Base-by-base conservation (phyloP, 2,797 vertebrate genomes). In the Falco novaeseelandiae region DNA sequence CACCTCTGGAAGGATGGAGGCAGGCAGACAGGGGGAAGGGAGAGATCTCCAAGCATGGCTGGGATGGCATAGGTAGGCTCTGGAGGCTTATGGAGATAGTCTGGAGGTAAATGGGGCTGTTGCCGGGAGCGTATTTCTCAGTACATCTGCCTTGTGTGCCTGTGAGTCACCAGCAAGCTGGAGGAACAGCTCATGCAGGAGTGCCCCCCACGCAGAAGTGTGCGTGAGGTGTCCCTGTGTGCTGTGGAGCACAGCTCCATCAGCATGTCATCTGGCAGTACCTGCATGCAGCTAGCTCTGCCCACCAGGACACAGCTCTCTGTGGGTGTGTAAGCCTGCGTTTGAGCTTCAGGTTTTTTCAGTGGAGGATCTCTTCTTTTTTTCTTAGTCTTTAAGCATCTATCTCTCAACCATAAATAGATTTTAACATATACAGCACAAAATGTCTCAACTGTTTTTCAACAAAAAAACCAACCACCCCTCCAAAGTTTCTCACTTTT, bases 381-480 rank as follows among this genome's bases (percentile, higher is more conserved):
- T 62, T 34, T 30, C 7, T 65, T 61, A n/a, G 22, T 65, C 38
- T 34, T 73, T 66, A 81, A 81, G 54, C 6, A 34, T 30, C 49
- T 46, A 5, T 66, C 42, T 94, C 83, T 54, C 73, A 71, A n/a
- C 11, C 1, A 0, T 34, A 81, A 83, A 55, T 54, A 2, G 0
- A 20, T 78, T 90, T 63, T 49, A 70, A 51, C 7, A 89, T 63
- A 87, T 55, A n/a, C 52, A 32, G 13, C 26, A 55, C 38, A 55
- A 77, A 55, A 55, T 30, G 48, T 89, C n/a, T 55, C 12, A 27
- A 57, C 21, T 70, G 8, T 38, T 80, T 90, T 57, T 77, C 16
- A 62, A 51, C 2, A 48, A 67, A 77, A 36, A 44, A 20, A 2
- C 1, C 1, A 3, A 21, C 51, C 9, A 1, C 2, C 18, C 58